Evolutionary conservation across 2,113 vertebrate genomes (phyloP), one percentile per base, ranked within the genome.

Genomic region (Ardeotis arabs): DNA sequence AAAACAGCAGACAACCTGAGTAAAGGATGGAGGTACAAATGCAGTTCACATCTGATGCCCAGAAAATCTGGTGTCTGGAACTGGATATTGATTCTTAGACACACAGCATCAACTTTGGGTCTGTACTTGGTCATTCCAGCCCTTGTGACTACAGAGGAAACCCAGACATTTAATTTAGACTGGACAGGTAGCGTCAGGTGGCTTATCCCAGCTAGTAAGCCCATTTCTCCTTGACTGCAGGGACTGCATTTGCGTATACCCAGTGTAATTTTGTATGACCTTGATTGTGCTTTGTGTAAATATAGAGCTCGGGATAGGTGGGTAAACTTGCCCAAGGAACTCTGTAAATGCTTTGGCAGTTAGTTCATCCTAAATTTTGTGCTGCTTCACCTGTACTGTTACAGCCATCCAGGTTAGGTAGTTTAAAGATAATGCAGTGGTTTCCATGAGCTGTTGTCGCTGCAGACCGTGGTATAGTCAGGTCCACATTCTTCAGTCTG

Each of bases 1-100:
- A 95, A 73, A 95, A 75, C 41, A 72, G 28, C 41, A 89, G 89
- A 95, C 66, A 73, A 53, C 49, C 74, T 91, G 55, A 92, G 73
- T 69, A 83, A 96, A 79, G 77, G 45, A 96, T 68, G 39, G 37
- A 69, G 49, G 66, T 62, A 45, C 58, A 87, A 87, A 58, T 53
- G 49, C 84, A 84, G 74, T 82, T 95, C 81, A 59, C 33, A 79
- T 91, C 70, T 89, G 77, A 89, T 53, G 50, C 25, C 10, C 28
- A 87, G 58, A 87, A 95, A 85, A 92, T 89, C 41, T 69, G 2
- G 0, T 91, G 45, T 49, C 84, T 3, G 4, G 44, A 86, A n/a
- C 12, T 68, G 33, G 18, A 2, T 87, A 67, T 77, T 89, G 67
- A 67, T 85, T 81, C 9, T 88, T 53, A 49, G 2, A 44, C 20